phyloP scores from a whole-genome alignment of 2,113 vertebrate genomes.

The Balaenoptera acutorostrata region DNA sequence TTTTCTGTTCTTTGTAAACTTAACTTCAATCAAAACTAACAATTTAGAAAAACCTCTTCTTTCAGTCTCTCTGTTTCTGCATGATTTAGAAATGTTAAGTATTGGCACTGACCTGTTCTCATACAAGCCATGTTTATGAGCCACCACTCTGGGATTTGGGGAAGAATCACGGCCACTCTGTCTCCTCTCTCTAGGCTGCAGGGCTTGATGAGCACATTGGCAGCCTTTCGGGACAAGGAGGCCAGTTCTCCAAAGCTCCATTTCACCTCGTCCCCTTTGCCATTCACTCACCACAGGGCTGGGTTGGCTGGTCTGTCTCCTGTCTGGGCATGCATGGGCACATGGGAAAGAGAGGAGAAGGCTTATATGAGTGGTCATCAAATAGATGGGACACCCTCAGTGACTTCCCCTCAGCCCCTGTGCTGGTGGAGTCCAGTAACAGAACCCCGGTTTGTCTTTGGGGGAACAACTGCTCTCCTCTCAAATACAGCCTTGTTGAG shows the following conservation, averaged over 20 bases:
- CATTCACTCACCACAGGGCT: constrained; percentile 87
- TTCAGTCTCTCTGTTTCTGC: background rate
- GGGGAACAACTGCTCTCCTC: background rate
- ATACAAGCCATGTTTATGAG: constrained; percentile 84
- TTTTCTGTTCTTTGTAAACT: background rate
- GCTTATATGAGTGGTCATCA: background rate
- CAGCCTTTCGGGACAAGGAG: constrained; percentile 78
- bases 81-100: background rate
- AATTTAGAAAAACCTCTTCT: background rate
- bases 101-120: constrained; percentile 77
- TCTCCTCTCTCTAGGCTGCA: constrained; percentile 81
- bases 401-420: background rate
- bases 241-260: constrained; percentile 85
- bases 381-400: background rate
- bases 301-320: constrained; percentile 66
- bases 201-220: constrained; percentile 78
- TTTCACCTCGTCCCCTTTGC: constrained; percentile 75
- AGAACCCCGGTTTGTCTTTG: background rate
- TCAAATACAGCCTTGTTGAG: background rate
- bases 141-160: constrained; percentile 86
- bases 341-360: background rate
- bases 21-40: background rate
- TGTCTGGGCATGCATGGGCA: constrained; percentile 38
- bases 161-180: constrained; percentile 80
- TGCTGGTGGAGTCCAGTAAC: background rate